These are phyloP conservation scores for Thecophora atra DNA, from an alignment of 2,888 invertebrate species.

Conservation along the genomic window DNA sequence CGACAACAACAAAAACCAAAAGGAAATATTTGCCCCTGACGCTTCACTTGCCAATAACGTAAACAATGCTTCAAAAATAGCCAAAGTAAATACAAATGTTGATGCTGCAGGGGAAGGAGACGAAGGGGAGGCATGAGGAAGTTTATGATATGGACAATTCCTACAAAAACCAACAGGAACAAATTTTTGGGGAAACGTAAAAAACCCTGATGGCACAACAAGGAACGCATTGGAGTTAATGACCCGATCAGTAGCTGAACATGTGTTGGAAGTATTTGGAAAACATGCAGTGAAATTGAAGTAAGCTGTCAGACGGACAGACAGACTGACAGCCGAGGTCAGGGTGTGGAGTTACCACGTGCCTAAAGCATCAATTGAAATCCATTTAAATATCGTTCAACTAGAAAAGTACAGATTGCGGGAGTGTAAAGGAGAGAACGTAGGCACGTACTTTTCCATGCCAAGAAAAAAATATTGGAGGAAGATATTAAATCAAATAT, in stretches of 20 bases:
- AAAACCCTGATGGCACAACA: background rate
- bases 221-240: background rate
- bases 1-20: background rate
- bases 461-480: no score
- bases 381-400: background rate
- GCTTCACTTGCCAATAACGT: constrained; percentile 5
- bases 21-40: background rate
- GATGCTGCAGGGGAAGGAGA: no score
- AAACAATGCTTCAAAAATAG: constrained; percentile 14
- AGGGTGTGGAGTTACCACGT: background rate
- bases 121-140: background rate
- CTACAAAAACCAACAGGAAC: background rate
- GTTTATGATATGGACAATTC: background rate
- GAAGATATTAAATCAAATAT: no score
- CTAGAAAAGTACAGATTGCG: background rate
- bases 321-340: background rate
- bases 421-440: no score
- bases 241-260: constrained; percentile 6
- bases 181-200: background rate
- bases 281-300: background rate
- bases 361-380: background rate
- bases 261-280: constrained; percentile 12
- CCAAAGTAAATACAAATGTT: background rate
- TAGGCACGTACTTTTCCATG: no score
- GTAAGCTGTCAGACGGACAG: background rate